Evolutionary conservation across 2,797 vertebrate species (phyloP).

Genomic region (Triplophysa yarkandensis): DNA sequence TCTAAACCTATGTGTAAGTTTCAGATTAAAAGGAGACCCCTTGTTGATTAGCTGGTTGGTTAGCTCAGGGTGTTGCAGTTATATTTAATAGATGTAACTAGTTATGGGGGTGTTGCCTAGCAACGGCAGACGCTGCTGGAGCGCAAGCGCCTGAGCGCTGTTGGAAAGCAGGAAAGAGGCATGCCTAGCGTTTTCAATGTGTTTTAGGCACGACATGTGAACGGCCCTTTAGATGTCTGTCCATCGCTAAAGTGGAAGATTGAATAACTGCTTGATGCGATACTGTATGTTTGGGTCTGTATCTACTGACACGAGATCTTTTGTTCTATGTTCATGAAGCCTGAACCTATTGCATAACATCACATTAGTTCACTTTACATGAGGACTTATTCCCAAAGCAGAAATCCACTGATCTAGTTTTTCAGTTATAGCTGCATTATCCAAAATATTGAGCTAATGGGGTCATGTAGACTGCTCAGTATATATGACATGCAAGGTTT

Average conservation of each 20-base stretch:
- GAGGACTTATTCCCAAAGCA: not conserved
- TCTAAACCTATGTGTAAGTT: too few species aligned
- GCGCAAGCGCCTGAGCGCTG: too few species aligned
- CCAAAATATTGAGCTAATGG: not conserved
- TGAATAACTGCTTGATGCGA: slow-evolving; percentile 49
- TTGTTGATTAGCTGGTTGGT: too few species aligned
- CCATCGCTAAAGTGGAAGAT: slow-evolving; percentile 37
- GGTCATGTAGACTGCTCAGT: not conserved
- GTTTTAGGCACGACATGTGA: too few species aligned
- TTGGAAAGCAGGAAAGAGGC: too few species aligned
- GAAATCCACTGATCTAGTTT: not conserved
- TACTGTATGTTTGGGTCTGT: slow-evolving; percentile 29
- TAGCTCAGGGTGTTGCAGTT: too few species aligned
- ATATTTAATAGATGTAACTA: too few species aligned
- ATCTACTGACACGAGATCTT: slow-evolving; percentile 35
- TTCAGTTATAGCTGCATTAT: not conserved
- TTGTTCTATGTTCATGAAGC: slow-evolving; percentile 15
- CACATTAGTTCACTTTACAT: slow-evolving; percentile 2
- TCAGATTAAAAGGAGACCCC: too few species aligned
- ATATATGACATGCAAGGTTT: not conserved
- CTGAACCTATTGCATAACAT: slow-evolving; percentile 39
- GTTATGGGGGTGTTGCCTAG: too few species aligned
- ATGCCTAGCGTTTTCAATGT: too few species aligned
- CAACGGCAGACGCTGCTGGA: too few species aligned
- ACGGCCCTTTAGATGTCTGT: slow-evolving; percentile 5